Evolutionary conservation across 2,113 vertebrate genomes (phyloP).

Genomic region (Xenopus tropicalis): DNA sequence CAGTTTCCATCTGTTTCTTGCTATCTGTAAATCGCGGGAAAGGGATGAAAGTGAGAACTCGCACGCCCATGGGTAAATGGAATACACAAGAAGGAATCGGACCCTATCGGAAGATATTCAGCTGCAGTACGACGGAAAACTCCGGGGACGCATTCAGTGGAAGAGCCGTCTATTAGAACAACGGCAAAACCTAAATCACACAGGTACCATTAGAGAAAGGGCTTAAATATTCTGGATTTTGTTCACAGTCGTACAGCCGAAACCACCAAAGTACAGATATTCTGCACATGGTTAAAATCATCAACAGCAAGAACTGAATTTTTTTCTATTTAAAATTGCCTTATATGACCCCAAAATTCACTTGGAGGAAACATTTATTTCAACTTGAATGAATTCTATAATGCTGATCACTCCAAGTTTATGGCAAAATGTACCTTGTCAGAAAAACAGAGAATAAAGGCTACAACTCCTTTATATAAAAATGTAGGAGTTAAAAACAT

Average conservation of each 20-base stretch:
- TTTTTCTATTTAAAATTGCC: too few species aligned
- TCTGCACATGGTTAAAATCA: constrained; percentile 2
- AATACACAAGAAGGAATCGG: neutral
- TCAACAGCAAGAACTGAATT: neutral
- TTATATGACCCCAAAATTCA: constrained; percentile 23
- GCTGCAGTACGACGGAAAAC: neutral
- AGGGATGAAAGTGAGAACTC: constrained; percentile 25
- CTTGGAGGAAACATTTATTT: constrained; percentile 23
- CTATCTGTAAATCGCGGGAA: constrained; percentile 28
- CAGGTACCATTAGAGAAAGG: neutral
- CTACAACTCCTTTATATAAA: too few species aligned
- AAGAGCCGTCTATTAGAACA: neutral
- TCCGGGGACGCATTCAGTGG: neutral
- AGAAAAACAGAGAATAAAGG: too few species aligned
- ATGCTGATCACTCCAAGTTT: neutral
- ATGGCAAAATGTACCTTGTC: neutral
- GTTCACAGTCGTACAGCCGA: constrained; percentile 4
- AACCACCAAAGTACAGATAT: neutral
- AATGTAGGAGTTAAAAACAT: too few species aligned
- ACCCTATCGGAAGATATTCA: constrained; percentile 1
- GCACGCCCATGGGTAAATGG: constrained; percentile 9
- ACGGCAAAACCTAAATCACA: neutral
- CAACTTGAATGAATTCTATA: constrained; percentile 8
- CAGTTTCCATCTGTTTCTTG: constrained; percentile 25
- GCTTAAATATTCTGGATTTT: constrained; percentile 2